Conservation (phyloP, 2,888 invertebrate species). For the Microctonus aethiopoides region DNA sequence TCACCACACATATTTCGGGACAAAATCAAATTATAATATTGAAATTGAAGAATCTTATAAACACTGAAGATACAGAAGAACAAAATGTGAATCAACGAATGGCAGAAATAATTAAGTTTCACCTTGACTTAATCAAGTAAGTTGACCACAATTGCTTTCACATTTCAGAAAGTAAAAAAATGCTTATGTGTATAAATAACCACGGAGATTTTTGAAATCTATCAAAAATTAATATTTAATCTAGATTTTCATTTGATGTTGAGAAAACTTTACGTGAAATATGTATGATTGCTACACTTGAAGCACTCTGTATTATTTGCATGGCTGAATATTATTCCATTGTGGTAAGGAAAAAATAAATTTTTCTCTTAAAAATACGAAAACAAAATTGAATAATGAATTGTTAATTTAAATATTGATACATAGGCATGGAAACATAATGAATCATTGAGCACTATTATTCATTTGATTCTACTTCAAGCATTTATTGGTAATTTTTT, state of each 20-base stretch:
- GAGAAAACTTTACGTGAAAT: constrained; percentile 34
- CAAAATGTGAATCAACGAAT: constrained; percentile 26
- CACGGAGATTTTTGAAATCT: no score
- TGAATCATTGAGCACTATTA: constrained; percentile 27
- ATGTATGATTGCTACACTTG: constrained; percentile 37
- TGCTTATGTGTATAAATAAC: no score
- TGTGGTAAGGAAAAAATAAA: constrained; percentile 30
- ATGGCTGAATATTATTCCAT: constrained; percentile 38
- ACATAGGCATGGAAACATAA: constrained; percentile 40
- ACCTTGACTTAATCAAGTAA: constrained; percentile 30
- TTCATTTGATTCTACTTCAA: constrained; percentile 35
- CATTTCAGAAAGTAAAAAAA: no score
- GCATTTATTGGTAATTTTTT: constrained; percentile 43
- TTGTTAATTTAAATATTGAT: background rate
- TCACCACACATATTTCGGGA: constrained; percentile 42
- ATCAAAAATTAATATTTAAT: background rate
- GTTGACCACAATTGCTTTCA: background rate
- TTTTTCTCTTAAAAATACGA: background rate
- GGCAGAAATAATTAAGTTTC: constrained; percentile 30
- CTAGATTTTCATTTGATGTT: constrained; percentile 27
- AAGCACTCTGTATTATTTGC: constrained; percentile 35
- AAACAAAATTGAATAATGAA: background rate
- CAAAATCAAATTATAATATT: constrained; percentile 38
- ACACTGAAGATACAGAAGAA: background rate
- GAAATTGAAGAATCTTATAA: constrained; percentile 27